Base-by-base conservation (phyloP, 2,888 invertebrate species). In the Xestobium rufovillosum region DNA sequence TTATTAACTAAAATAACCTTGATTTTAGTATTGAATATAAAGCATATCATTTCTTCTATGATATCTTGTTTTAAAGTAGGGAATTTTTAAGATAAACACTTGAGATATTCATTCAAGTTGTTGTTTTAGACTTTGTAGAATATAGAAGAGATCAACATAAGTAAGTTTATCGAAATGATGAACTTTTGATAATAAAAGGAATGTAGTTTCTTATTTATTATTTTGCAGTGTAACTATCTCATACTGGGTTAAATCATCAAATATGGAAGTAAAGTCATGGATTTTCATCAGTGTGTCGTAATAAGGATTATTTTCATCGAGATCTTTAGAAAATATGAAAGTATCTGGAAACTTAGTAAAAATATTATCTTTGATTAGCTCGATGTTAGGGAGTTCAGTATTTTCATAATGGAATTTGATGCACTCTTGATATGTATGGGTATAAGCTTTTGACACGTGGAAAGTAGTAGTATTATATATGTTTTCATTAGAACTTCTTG, bases 401-500 rank as follows among this genome's bases (percentile, higher is more conserved):
- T 27, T 43, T 31, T 23, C 10, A 12, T 43, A 41, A 34, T 43
- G 41, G 30, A 23, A 41, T 38, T 41, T 38, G 12, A 41, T 32
- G 31, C 41, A 41, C 14, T 43, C n/a, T n/a, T n/a, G n/a, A n/a
- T n/a, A n/a, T n/a, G n/a, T n/a, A n/a, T n/a, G n/a, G n/a, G n/a
- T n/a, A n/a, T n/a, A n/a, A n/a, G n/a, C n/a, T n/a, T n/a, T n/a
- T n/a, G n/a, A n/a, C n/a, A n/a, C n/a, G n/a, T n/a, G n/a, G n/a
- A n/a, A n/a, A n/a, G n/a, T n/a, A n/a, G n/a, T n/a, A n/a, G n/a
- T n/a, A n/a, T n/a, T n/a, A n/a, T n/a, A n/a, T n/a, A n/a, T n/a
- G n/a, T n/a, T n/a, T n/a, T n/a, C n/a, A n/a, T n/a, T n/a, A n/a
- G n/a, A n/a, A n/a, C n/a, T n/a, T n/a, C n/a, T n/a, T n/a, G n/a